Percentiles rank a stretch among this genome's conserved stretches.
These are phyloP conservation scores for Branchipolynoe longqiensis DNA, from an alignment of 2,888 invertebrate species.

Conservation along the genomic window DNA sequence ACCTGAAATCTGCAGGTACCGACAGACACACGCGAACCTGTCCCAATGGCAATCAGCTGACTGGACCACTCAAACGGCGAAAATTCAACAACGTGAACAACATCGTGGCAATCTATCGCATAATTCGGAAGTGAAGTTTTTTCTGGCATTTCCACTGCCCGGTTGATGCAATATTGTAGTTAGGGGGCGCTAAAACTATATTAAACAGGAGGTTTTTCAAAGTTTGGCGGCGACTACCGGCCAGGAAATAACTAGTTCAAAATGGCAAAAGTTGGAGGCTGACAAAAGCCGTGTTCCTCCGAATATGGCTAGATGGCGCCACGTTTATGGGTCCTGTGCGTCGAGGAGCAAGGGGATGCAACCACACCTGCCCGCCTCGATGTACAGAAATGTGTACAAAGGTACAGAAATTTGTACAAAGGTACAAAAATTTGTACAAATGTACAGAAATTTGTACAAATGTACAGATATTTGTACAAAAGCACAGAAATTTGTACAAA, in stretches of 20 bases:
- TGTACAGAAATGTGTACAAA: too few species aligned
- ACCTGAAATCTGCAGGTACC: slow-evolving; percentile 76
- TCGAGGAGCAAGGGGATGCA: too few species aligned
- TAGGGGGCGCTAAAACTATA: not conserved
- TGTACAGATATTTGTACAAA: too few species aligned
- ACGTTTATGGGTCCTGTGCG: too few species aligned
- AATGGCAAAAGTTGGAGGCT: slow-evolving; percentile 5
- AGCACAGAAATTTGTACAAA: too few species aligned
- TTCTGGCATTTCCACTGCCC: slow-evolving; percentile 37
- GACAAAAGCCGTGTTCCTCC: too few species aligned
- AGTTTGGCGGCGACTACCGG: slow-evolving; percentile 33
- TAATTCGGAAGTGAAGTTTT: slow-evolving; percentile 11
- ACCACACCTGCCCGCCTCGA: too few species aligned
- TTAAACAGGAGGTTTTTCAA: slow-evolving; percentile 14
- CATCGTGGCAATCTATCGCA: slow-evolving; percentile 65
- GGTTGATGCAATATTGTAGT: not conserved
- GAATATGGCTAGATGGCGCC: too few species aligned
- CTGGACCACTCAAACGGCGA: slow-evolving; percentile 75
- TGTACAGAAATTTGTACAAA: too few species aligned
- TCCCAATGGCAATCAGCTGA: slow-evolving; percentile 76
- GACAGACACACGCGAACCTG: slow-evolving; percentile 74
- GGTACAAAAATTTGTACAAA: too few species aligned
- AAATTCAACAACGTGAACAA: slow-evolving; percentile 74
- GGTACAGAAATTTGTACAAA: too few species aligned
- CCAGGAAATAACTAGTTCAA: not conserved